Base-by-base conservation (phyloP, 2,797 vertebrate species). In the Onychomys arenicola region DNA sequence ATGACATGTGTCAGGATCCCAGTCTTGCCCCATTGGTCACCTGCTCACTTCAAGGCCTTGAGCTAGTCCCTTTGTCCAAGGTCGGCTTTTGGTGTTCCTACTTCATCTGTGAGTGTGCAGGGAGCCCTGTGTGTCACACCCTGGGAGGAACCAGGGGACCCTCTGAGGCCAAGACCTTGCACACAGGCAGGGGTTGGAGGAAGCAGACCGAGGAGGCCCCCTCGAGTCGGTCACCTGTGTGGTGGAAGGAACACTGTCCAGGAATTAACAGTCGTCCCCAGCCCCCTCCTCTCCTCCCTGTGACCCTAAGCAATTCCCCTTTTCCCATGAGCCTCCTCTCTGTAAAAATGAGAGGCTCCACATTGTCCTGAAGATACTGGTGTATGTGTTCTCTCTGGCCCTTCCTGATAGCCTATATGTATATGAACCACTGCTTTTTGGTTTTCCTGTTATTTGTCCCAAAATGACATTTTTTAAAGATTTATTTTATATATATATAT, bases 381-480 rank as follows among this genome's bases (percentile, higher is more conserved):
- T 14, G 23, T 29, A 27, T 78, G 25, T 21, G 25, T 43, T 69
- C 76, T 73, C 40, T 71, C 63, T 85, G 14, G 16, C 61, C 43
- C 49, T 89, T 84, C 5, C 27, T 87, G 63, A 52, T 81, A 77
- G 8, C 88, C 80, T 52, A 49, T 65, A 27, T 25, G 21, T 25
- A 34, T 14, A 29, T 3, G 3, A 17, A 63, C 32, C 34, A 78
- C 77, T 46, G 0, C 73, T 2, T 93, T 94, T 29, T 91, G 75
- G 78, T 86, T 88, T 52, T 1, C 8, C 3, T 57, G 82, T 83
- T 83, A 83, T 63, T 94, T 83, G 88, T 85, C 89, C 75, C 61
- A 75, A 91, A 81, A 43, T 73, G 73, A 55, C 61, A 96, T 80
- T 95, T n/a, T n/a, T n/a, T n/a, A n/a, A 89, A 87, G 46, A 52